These are phyloP conservation scores for Okapia johnstoni DNA, from an alignment of 2,113 vertebrate species.

Conservation along the genomic window DNA sequence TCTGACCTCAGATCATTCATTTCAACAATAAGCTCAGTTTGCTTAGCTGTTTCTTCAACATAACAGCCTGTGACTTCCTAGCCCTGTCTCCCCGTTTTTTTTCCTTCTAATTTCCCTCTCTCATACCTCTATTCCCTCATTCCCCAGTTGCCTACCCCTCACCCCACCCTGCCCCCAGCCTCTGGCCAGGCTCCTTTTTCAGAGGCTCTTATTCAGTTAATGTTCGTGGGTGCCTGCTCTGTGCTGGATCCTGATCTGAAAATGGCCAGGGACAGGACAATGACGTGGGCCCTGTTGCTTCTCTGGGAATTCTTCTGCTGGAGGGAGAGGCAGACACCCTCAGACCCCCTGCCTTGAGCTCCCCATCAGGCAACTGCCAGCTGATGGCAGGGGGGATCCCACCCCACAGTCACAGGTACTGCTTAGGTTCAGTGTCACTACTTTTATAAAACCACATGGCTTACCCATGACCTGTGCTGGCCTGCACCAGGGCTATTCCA, in stretches of 20 bases:
- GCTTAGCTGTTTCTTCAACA: background rate
- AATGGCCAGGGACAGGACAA: rapidly evolving
- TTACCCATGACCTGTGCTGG: background rate
- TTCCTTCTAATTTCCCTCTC: background rate
- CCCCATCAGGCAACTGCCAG: background rate
- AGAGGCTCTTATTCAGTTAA: background rate
- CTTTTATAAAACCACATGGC: background rate
- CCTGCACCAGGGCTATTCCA: background rate
- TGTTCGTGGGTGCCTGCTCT: background rate
- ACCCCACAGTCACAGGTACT: too few relatives aligned
- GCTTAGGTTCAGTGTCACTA: background rate
- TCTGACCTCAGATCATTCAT: too few relatives aligned
- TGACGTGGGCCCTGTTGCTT: background rate
- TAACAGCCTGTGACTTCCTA: background rate
- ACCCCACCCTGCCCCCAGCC: too few relatives aligned
- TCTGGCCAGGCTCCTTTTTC: background rate
- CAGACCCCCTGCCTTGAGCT: background rate
- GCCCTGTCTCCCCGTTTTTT: background rate
- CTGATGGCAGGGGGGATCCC: rapidly evolving
- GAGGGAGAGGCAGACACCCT: too few relatives aligned
- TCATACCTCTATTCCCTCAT: background rate
- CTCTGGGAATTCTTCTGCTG: background rate
- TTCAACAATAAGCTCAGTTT: background rate
- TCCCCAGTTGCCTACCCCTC: background rate
- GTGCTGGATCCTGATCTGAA: background rate